phyloP scores from a whole-genome alignment of 2,797 vertebrate genomes.

The Hypotaenidia okinawae region DNA sequence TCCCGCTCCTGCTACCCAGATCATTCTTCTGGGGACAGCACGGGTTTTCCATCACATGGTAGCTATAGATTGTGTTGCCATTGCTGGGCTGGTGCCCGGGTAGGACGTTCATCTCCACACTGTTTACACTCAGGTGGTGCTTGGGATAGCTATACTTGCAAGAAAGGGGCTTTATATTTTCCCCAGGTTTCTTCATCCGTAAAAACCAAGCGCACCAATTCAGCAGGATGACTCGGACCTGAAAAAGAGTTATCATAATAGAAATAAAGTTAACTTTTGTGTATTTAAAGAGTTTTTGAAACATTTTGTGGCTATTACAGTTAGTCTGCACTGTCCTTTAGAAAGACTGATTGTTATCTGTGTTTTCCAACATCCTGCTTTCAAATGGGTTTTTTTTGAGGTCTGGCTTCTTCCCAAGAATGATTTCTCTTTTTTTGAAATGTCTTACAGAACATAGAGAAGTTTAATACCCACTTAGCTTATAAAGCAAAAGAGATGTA shows the following conservation, averaged over 20 bases:
- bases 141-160: slow-evolving; percentile 66
- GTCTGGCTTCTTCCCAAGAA: neutral
- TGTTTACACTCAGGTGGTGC: slow-evolving; percentile 81
- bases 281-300: neutral
- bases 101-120: slow-evolving; percentile 81
- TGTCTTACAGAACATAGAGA: neutral
- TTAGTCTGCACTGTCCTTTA: neutral
- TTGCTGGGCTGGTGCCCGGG: slow-evolving; percentile 83
- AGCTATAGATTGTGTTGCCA: slow-evolving; percentile 84
- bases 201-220: slow-evolving; percentile 95
- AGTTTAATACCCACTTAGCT: neutral
- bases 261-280: neutral
- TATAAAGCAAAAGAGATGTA: neutral
- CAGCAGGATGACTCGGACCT: slow-evolving; percentile 87
- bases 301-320: neutral
- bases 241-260: neutral
- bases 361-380: neutral
- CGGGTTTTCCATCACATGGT: slow-evolving; percentile 80
- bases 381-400: neutral
- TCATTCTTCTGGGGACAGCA: slow-evolving; percentile 82
- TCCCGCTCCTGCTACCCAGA: slow-evolving; percentile 74
- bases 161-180: slow-evolving; percentile 72
- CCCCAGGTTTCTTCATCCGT: slow-evolving; percentile 91
- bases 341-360: neutral
- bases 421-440: neutral